phyloP scores from a whole-genome alignment of 2,888 invertebrate genomes.

The Orchesellides sinensis region DNA sequence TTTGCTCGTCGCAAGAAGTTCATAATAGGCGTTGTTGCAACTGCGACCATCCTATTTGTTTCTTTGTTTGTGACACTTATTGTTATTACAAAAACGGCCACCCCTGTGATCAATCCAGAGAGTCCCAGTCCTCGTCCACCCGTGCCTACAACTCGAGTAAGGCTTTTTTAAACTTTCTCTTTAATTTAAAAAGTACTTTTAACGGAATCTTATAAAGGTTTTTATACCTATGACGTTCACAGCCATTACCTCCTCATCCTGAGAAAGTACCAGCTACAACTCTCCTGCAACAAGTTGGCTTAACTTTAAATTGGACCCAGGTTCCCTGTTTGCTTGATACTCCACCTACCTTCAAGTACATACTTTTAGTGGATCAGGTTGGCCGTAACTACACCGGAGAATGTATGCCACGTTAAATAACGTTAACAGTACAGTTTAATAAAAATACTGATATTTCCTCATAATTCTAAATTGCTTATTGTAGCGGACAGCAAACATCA shows the following conservation, averaged over 20 bases:
- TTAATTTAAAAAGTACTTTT: background rate
- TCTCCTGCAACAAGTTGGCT: constrained; percentile 23
- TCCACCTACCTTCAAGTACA: constrained; percentile 6
- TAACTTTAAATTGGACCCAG: constrained; percentile 16
- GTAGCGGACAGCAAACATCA: constrained; percentile 21
- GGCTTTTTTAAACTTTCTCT: background rate
- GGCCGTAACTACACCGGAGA: constrained; percentile 24
- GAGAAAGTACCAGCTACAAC: background rate
- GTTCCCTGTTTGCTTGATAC: background rate
- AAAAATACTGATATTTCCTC: too few species aligned
- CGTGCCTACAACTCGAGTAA: constrained; percentile 33
- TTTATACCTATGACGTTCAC: background rate
- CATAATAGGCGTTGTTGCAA: background rate
- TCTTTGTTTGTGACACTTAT: constrained; percentile 19
- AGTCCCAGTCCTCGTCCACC: constrained; percentile 18
- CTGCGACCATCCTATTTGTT: background rate
- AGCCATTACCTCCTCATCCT: constrained; percentile 44
- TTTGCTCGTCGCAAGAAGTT: constrained; percentile 2
- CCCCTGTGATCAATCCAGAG: constrained; percentile 25
- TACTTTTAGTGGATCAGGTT: background rate
- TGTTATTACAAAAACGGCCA: background rate
- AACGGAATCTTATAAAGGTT: too few species aligned
- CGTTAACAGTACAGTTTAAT: too few species aligned
- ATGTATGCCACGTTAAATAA: too few species aligned
- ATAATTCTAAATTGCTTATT: too few species aligned